A percentile compares a stretch with the other conserved stretches of the same genome.
Conservation (phyloP, 64 coral and sea anemone genomes). For the Montipora foliosa region DNA sequence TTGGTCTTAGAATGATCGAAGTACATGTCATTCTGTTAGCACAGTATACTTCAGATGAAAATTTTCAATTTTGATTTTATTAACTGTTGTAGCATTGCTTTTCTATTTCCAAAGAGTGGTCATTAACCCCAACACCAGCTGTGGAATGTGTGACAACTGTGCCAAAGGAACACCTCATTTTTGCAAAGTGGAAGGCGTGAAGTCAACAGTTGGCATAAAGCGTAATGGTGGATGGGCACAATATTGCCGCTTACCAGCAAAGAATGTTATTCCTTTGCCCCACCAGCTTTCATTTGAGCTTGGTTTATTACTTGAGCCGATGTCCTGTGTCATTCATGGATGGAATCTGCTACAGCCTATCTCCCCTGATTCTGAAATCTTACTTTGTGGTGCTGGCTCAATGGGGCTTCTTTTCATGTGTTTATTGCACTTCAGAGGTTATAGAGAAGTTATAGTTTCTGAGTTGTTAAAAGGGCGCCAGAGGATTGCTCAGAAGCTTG, state of each 20-base stretch:
- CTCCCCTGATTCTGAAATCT: constrained; percentile 83
- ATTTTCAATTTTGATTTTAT: background rate
- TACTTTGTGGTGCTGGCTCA: constrained; percentile 86
- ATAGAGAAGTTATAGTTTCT: constrained; percentile 82
- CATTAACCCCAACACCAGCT: constrained; percentile 87
- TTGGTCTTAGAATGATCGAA: no score
- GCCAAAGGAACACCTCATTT: constrained; percentile 89
- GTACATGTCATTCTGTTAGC: no score
- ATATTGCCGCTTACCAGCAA: constrained; percentile 83
- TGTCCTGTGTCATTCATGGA: constrained; percentile 87
- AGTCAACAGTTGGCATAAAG: constrained; percentile 80
- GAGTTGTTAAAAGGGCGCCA: constrained; percentile 85
- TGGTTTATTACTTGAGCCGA: constrained; percentile 89
- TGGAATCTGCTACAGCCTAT: constrained; percentile 78
- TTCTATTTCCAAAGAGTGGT: constrained; percentile 69
- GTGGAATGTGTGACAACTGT: constrained; percentile 94
- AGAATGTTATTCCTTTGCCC: constrained; percentile 83
- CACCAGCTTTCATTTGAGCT: constrained; percentile 93
- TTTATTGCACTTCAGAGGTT: constrained; percentile 88
- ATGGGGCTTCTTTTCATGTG: constrained; percentile 84
- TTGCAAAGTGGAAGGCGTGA: constrained; percentile 88
- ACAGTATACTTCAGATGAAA: no score
- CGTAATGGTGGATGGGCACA: constrained; percentile 99
- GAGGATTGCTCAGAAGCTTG: constrained; percentile 82
- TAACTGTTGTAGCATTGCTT: background rate